A percentile compares a stretch with the other conserved stretches of the same genome.
Conservation (phyloP, 2,113 vertebrate species). For the Aramus guarauna region DNA sequence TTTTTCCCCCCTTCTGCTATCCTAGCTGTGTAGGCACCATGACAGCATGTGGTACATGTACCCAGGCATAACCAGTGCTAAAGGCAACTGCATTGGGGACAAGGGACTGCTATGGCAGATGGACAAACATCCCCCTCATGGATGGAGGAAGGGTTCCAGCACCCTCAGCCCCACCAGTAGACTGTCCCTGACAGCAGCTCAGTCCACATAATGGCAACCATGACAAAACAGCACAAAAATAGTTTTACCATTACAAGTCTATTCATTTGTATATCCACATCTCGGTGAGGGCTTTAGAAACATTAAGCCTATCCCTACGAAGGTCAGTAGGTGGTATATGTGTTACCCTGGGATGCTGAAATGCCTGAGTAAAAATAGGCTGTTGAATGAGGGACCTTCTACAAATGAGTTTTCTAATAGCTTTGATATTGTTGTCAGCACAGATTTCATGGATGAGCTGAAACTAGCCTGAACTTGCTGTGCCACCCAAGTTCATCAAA, state of each 20-base stretch:
- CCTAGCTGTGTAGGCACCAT: not conserved
- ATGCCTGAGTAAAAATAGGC: constrained; percentile 15
- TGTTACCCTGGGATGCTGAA: not conserved
- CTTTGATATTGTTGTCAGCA: constrained; percentile 47
- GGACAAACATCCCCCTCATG: not conserved
- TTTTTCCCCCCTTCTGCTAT: not conserved
- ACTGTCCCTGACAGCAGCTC: not conserved
- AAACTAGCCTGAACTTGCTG: constrained; percentile 41
- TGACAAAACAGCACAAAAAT: not conserved
- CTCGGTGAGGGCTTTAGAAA: not conserved
- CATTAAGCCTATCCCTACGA: not conserved
- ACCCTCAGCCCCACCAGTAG: not conserved
- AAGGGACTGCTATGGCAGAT: not conserved
- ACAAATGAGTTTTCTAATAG: constrained; percentile 14
- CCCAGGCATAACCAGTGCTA: not conserved
- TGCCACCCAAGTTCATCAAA: constrained; percentile 39
- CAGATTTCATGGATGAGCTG: constrained; percentile 45
- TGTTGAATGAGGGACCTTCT: constrained; percentile 4
- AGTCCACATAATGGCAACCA: not conserved
- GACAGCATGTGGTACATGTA: not conserved
- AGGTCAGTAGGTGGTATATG: not conserved
- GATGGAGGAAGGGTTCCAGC: not conserved
- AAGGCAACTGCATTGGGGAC: not conserved
- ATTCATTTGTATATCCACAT: not conserved
- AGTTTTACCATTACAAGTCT: not conserved